Evolutionary conservation across 2,888 invertebrate genomes (phyloP), one percentile per base, ranked within the genome.

Genomic region (Epirrhoe tristata): DNA sequence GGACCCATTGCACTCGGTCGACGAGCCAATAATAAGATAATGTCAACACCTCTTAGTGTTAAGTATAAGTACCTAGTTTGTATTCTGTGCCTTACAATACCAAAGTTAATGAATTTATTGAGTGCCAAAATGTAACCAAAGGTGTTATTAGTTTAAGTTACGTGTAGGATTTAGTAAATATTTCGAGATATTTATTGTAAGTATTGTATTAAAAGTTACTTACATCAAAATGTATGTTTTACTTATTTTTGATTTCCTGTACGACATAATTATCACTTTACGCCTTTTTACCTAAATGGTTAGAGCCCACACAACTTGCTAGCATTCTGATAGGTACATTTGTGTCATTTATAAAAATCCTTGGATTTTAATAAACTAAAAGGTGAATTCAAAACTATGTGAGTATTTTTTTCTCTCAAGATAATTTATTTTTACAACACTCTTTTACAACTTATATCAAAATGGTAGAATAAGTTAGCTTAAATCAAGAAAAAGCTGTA

Each of bases 401-500:
- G 12, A 43, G 4, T 12, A 3, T 43, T 12, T 43, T 12, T 12
- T 43, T 12, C 39, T n/a, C 4, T 46, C 16, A 34, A 6, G 54
- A 69, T 72, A 70, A 69, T 70, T 68, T 70, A 70, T 51, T 24
- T 39, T 36, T 36, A 62, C 24, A 63, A 57, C 10, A 43, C 50
- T 36, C 16, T 48, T 46, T 58, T 56, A 51, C 43, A 60, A 51
- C 12, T 51, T 50, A 64, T 16, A 55, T 59, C 10, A 46, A 52
- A 6, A 46, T 43, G 7, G n/a, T 24, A 5, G n/a, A 57, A 55
- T 60, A 58, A 68, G 43, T 62, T 63, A 52, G 52, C 67, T 83
- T 83, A 92, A 73, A 91, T 81, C 70, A 92, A 73, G 39, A 85
- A 85, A 74, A 92, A 93, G 57, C 83, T 85, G 70, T 93, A 93